phyloP scores from a whole-genome alignment of 2,888 invertebrate genomes.

The Calameuta filiformis region DNA sequence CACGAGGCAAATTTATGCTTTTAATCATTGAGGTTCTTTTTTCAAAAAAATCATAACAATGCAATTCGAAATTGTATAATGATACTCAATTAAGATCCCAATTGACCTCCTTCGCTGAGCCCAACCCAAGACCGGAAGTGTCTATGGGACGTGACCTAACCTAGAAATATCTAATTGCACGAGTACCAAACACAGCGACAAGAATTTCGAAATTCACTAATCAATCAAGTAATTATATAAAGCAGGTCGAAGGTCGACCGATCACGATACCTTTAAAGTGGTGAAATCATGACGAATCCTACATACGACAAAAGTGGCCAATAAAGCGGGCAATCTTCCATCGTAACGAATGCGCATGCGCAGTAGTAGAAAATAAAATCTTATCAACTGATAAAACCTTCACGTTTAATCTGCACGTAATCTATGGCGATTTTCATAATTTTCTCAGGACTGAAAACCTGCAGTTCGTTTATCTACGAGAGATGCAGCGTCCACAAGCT shows the following conservation, averaged over 20 bases:
- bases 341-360: not conserved
- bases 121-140: constrained; percentile 16
- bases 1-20: not conserved
- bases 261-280: not conserved
- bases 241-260: not conserved
- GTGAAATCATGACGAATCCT: not conserved
- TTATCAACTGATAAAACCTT: too few relatives aligned
- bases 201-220: not conserved
- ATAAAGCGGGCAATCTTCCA: too few relatives aligned
- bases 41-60: not conserved
- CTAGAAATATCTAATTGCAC: not conserved
- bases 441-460: not conserved
- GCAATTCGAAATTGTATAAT: not conserved
- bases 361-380: not conserved
- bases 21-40: not conserved
- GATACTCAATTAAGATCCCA: not conserved
- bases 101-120: constrained; percentile 17
- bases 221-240: not conserved
- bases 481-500: not conserved
- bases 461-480: not conserved
- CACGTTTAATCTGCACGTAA: not conserved
- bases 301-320: not conserved
- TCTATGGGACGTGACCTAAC: constrained; percentile 13
- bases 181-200: not conserved
- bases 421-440: not conserved